Conservation (phyloP, 1,140 invertebrate species). For the Hirudo medicinalis region DNA sequence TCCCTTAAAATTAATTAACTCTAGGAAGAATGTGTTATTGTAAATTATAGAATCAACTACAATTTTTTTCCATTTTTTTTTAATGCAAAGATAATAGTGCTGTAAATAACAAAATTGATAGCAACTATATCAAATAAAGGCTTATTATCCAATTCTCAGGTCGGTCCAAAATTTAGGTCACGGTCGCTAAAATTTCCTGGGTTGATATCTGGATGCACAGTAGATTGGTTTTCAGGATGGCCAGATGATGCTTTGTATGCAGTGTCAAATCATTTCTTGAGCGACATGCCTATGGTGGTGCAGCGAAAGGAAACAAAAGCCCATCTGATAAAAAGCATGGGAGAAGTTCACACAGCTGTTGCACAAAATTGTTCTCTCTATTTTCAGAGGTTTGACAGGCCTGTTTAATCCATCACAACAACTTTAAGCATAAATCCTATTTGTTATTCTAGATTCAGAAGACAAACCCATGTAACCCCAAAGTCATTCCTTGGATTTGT, state of each 20-base stretch:
- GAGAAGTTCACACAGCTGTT: constrained; percentile 83
- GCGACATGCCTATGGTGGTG: constrained; percentile 51
- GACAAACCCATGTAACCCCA: constrained; percentile 87
- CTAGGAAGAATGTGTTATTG: too few relatives aligned
- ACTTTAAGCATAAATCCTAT: background rate
- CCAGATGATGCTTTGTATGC: constrained; percentile 81
- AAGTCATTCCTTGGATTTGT: constrained; percentile 94
- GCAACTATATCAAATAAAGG: too few relatives aligned
- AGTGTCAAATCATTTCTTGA: constrained; percentile 82
- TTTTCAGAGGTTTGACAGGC: constrained; percentile 55
- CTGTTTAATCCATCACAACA: background rate
- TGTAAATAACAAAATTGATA: too few relatives aligned
- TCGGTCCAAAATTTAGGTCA: constrained; percentile 47
- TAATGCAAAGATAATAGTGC: too few relatives aligned
- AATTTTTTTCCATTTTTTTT: too few relatives aligned
- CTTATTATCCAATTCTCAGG: background rate
- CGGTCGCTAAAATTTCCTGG: constrained; percentile 82
- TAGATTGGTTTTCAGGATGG: constrained; percentile 96
- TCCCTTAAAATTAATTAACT: too few relatives aligned
- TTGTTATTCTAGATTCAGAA: constrained; percentile 44
- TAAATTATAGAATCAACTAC: too few relatives aligned
- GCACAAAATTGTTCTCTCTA: constrained; percentile 76
- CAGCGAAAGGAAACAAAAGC: constrained; percentile 11
- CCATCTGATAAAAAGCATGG: constrained; percentile 57
- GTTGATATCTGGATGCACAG: constrained; percentile 84